Conservation (phyloP, 2,888 invertebrate genomes). For the Idaea straminata region DNA sequence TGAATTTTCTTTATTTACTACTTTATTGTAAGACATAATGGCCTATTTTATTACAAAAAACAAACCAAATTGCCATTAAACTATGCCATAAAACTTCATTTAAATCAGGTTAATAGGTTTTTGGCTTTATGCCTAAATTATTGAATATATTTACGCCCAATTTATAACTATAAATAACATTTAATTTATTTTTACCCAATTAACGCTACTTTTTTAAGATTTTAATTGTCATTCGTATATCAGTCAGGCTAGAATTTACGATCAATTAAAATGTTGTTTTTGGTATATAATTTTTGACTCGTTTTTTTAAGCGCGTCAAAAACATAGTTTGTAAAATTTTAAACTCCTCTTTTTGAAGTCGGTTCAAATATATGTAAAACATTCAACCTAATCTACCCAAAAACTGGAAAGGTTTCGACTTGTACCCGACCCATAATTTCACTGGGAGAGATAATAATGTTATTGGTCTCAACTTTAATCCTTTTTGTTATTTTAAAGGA, state of each 20-base stretch:
- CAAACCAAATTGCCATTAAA: slow-evolving; percentile 6
- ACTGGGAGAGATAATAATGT: slow-evolving; percentile 44
- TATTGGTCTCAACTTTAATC: slow-evolving; percentile 36
- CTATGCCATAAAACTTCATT: slow-evolving; percentile 3
- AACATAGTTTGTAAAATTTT: slow-evolving; percentile 52
- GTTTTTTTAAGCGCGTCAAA: background rate
- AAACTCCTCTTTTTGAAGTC: no score
- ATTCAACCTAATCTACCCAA: background rate
- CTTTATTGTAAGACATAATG: background rate
- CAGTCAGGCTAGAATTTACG: slow-evolving; percentile 29
- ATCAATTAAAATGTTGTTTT: slow-evolving; percentile 36
- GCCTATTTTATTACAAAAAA: slow-evolving; percentile 5
- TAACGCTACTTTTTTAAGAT: background rate
- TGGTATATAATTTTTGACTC: slow-evolving; percentile 25
- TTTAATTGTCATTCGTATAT: slow-evolving; percentile 14
- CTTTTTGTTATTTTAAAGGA: slow-evolving; percentile 17
- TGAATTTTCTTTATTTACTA: background rate
- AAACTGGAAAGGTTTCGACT: slow-evolving; percentile 36
- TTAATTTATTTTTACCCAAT: background rate
- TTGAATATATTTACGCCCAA: slow-evolving; percentile 9
- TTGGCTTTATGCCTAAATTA: slow-evolving; percentile 7
- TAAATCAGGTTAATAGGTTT: slow-evolving; percentile 1
- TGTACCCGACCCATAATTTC: slow-evolving; percentile 48
- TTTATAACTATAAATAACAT: slow-evolving; percentile 1
- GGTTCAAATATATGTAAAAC: background rate